These are phyloP conservation scores for Eupithecia centaureata DNA, from an alignment of 2,888 invertebrate genomes.

Conservation along the genomic window DNA sequence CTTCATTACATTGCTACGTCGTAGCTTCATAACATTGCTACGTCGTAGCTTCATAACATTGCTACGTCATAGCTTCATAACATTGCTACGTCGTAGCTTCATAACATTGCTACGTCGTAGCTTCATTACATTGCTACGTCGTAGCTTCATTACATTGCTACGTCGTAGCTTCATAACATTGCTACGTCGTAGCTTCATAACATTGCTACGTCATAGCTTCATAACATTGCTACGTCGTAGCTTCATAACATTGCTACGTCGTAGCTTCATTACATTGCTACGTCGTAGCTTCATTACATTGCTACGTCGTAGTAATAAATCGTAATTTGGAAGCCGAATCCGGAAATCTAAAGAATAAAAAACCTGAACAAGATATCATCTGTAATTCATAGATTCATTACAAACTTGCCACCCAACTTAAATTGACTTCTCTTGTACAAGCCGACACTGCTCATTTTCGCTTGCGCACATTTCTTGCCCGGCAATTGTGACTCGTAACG, in stretches of 20 bases:
- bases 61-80: too few species aligned
- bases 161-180: not conserved
- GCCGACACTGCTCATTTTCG: constrained; percentile 24
- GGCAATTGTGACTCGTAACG: constrained; percentile 2
- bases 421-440: constrained; percentile 62
- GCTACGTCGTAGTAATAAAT: too few species aligned
- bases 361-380: constrained; percentile 44
- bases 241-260: not conserved
- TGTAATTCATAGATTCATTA: constrained; percentile 62
- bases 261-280: not conserved
- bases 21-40: too few species aligned
- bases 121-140: not conserved
- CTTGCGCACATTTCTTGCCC: not conserved
- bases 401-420: constrained; percentile 56
- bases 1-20: not conserved
- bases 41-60: not conserved
- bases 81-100: too few species aligned
- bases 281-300: not conserved
- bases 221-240: not conserved
- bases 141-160: too few species aligned
- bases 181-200: too few species aligned
- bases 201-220: not conserved
- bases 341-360: constrained; percentile 10
- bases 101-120: not conserved
- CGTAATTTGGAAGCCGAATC: too few species aligned